phyloP scores from a whole-genome alignment of 2,797 vertebrate species.

The Sebastiscus albofasciatus region DNA sequence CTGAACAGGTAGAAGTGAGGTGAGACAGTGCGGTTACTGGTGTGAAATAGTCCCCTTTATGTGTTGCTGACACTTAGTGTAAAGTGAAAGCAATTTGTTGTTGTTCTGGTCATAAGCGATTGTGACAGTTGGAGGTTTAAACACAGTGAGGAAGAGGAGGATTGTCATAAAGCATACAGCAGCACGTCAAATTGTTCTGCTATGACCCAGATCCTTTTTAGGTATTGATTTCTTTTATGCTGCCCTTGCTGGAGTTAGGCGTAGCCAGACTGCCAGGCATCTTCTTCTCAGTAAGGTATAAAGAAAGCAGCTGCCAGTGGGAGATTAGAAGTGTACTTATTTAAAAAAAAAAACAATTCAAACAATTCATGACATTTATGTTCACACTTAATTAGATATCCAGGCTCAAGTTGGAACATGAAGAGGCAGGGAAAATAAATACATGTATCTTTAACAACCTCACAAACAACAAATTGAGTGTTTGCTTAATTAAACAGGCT shows the following conservation, averaged over 20 bases:
- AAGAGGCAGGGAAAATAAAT: neutral
- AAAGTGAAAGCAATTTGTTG: neutral
- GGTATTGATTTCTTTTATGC: constrained; percentile 22
- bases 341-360: neutral
- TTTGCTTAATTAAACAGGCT: neutral
- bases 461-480: neutral
- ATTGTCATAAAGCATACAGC: neutral
- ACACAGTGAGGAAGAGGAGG: neutral
- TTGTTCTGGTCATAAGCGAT: neutral
- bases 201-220: constrained; percentile 5
- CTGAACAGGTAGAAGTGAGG: neutral
- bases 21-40: neutral
- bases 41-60: neutral
- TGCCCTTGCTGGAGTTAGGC: neutral
- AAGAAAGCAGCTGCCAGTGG: neutral
- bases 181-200: neutral
- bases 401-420: neutral
- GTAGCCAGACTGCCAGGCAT: neutral
- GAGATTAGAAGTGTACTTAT: neutral
- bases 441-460: neutral
- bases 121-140: neutral
- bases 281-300: neutral
- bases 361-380: neutral
- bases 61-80: neutral
- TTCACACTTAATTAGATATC: neutral